These are phyloP conservation scores for Propithecus deckenii DNA, from an alignment of 2,797 vertebrate species.

Conservation along the genomic window DNA sequence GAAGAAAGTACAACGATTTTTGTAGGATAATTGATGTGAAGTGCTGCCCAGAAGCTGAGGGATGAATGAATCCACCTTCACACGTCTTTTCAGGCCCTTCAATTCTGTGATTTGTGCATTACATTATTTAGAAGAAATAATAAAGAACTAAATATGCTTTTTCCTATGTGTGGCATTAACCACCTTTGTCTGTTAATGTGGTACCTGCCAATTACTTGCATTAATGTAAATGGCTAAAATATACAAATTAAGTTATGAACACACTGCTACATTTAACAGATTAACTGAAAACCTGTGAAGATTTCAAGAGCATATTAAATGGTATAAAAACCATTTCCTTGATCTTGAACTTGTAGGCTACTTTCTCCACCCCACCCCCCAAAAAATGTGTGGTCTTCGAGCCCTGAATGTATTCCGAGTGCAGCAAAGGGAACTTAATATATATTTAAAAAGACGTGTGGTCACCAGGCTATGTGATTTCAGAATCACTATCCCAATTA, in stretches of 20 bases:
- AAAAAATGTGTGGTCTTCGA: conserved; percentile 6
- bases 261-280: conserved; percentile 55
- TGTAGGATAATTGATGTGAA: conserved; percentile 71
- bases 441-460: background rate
- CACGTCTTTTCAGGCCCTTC: conserved; percentile 63
- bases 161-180: conserved; percentile 64
- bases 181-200: conserved; percentile 73
- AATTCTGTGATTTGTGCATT: conserved; percentile 70
- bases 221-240: conserved; percentile 73
- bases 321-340: conserved; percentile 53
- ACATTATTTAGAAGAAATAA: conserved; percentile 77
- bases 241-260: conserved; percentile 77
- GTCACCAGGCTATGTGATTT: background rate
- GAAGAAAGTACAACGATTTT: conserved; percentile 65
- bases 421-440: background rate
- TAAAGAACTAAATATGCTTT: conserved; percentile 74
- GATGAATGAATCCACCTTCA: conserved; percentile 68
- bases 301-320: conserved; percentile 62
- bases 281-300: conserved; percentile 67
- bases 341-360: conserved; percentile 62
- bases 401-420: background rate
- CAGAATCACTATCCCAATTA: background rate
- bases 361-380: background rate
- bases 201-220: conserved; percentile 79
- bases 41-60: conserved; percentile 66